These are phyloP conservation scores for Temnothorax curvispinosus DNA, from an alignment of 1,140 invertebrate species.

Conservation along the genomic window DNA sequence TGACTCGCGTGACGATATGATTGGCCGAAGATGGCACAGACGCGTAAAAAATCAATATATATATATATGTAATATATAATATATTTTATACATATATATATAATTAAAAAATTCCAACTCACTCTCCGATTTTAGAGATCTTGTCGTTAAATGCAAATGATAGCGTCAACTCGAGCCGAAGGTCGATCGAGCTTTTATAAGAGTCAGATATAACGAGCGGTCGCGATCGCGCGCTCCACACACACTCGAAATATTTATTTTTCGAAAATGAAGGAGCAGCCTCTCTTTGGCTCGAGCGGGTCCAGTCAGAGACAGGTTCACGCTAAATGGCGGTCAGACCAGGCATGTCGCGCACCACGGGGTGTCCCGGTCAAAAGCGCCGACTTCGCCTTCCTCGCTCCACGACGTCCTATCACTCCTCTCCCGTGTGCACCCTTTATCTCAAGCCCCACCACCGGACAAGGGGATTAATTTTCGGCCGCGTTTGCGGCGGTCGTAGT, in stretches of 20 bases:
- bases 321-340: conserved; percentile 81
- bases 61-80: background rate
- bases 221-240: conserved; percentile 16
- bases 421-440: conserved; percentile 60
- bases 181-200: conserved; percentile 39
- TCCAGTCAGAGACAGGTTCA: conserved; percentile 77
- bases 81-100: background rate
- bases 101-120: conserved; percentile 5
- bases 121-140: background rate
- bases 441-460: conserved; percentile 22
- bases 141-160: conserved; percentile 43
- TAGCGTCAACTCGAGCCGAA: conserved; percentile 49
- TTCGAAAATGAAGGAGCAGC: conserved; percentile 67
- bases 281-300: conserved; percentile 45
- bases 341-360: conserved; percentile 81
- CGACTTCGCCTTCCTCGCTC: conserved; percentile 67
- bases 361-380: conserved; percentile 79
- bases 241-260: conserved; percentile 52
- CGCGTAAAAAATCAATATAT: background rate
- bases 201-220: conserved; percentile 29
- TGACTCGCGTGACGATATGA: background rate
- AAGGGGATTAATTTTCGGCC: conserved; percentile 65
- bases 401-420: conserved; percentile 47
- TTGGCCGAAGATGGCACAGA: background rate
- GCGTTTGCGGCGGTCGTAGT: conserved; percentile 46